Conservation (phyloP, 2,797 vertebrate genomes). For the Pseudopleuronectes americanus region DNA sequence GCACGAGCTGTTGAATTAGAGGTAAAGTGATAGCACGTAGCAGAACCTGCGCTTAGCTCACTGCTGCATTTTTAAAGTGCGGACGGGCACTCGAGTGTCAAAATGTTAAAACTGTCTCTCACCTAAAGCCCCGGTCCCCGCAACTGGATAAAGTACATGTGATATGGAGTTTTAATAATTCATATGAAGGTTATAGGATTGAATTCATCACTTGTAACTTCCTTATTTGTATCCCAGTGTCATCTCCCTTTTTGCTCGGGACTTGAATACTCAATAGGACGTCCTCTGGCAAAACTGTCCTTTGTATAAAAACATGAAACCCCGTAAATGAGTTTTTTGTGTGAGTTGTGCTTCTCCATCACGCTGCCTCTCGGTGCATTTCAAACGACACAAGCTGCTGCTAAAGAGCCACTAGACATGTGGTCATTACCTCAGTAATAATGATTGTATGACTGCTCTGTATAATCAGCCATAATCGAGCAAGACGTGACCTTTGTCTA, state of each 20-base stretch:
- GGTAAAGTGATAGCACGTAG: slow-evolving; percentile 79
- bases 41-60: slow-evolving; percentile 53
- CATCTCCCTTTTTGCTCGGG: slow-evolving; percentile 7
- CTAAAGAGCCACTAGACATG: no score
- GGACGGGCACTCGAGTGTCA: slow-evolving; percentile 68
- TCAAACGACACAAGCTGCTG: no score
- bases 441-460: background rate
- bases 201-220: slow-evolving; percentile 51
- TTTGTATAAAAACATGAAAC: background rate
- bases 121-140: slow-evolving; percentile 52
- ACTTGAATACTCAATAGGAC: background rate
- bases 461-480: slow-evolving; percentile 1
- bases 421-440: background rate
- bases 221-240: slow-evolving; percentile 13
- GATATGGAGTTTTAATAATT: slow-evolving; percentile 75
- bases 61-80: slow-evolving; percentile 81
- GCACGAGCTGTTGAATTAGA: slow-evolving; percentile 73
- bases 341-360: background rate
- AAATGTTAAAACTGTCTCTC: slow-evolving; percentile 67
- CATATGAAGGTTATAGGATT: slow-evolving; percentile 44
- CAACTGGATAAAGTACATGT: slow-evolving; percentile 59
- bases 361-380: no score
- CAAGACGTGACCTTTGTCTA: background rate
- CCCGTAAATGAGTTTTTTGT: background rate
- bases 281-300: slow-evolving; percentile 2